Percentiles rank a stretch among this genome's conserved stretches.
Conservation (phyloP, 2,888 invertebrate genomes). For the Drosophila atripex region DNA sequence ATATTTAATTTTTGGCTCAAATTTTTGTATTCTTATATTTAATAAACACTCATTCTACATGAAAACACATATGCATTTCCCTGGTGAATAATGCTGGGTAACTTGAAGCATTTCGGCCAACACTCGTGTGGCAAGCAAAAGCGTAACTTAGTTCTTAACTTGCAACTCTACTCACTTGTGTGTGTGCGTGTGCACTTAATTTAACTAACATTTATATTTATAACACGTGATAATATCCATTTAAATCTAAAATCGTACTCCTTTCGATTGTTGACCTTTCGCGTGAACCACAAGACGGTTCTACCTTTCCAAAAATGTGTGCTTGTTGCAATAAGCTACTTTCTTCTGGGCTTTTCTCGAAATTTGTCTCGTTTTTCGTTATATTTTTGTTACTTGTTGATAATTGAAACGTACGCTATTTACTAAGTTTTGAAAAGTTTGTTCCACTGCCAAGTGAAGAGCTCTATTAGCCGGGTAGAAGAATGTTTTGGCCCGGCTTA, state of each 20-base stretch:
- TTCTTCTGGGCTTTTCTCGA: constrained; percentile 3
- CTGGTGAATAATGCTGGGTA: constrained; percentile 15
- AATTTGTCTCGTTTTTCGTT: constrained; percentile 7
- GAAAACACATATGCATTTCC: constrained; percentile 19
- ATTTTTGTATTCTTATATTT: constrained; percentile 54
- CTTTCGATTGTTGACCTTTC: neutral
- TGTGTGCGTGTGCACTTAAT: constrained; percentile 20
- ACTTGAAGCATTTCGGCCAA: constrained; percentile 10
- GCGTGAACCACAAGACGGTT: neutral
- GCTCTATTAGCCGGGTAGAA: constrained; percentile 14
- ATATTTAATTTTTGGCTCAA: neutral
- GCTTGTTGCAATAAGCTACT: neutral
- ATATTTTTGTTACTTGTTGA: constrained; percentile 1
- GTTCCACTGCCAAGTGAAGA: constrained; percentile 33
- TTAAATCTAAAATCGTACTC: constrained; percentile 1
- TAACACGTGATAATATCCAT: constrained; percentile 15
- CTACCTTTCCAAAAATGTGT: neutral
- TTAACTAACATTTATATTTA: constrained; percentile 30
- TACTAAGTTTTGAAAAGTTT: constrained; percentile 61
- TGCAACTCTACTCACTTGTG: constrained; percentile 9
- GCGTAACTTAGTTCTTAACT: constrained; percentile 6
- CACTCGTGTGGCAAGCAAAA: constrained; percentile 67
- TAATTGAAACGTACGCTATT: constrained; percentile 21
- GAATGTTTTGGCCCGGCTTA: neutral
- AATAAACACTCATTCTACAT: constrained; percentile 40